phyloP scores from a whole-genome alignment of 2,888 invertebrate genomes.

The Anticlea derivata region DNA sequence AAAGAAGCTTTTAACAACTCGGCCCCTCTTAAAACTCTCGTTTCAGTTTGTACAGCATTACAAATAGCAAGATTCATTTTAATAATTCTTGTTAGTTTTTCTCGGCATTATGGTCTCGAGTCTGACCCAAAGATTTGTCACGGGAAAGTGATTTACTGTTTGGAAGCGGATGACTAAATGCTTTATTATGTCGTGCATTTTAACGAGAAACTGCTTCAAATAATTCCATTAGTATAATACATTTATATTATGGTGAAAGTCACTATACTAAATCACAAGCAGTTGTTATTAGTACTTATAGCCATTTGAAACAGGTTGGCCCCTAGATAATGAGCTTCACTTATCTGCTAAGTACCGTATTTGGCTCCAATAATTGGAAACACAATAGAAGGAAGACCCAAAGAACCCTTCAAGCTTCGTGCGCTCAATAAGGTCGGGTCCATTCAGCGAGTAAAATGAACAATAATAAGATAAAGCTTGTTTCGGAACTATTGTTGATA shows the following conservation, averaged over 20 bases:
- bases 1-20: slow-evolving; percentile 22
- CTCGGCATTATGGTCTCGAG: slow-evolving; percentile 30
- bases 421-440: slow-evolving; percentile 49
- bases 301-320: slow-evolving; percentile 14
- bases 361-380: slow-evolving; percentile 41
- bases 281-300: neutral
- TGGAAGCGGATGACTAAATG: slow-evolving; percentile 42
- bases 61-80: slow-evolving; percentile 38
- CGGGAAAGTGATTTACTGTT: slow-evolving; percentile 48
- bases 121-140: slow-evolving; percentile 43
- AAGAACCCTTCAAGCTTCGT: slow-evolving; percentile 47
- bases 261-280: neutral
- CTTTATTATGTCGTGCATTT: slow-evolving; percentile 26
- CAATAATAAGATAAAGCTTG: slow-evolving; percentile 51
- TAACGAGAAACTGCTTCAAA: slow-evolving; percentile 26
- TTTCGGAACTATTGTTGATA: slow-evolving; percentile 29
- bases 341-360: slow-evolving; percentile 35
- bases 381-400: slow-evolving; percentile 45
- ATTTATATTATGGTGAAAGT: neutral
- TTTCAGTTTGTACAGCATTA: slow-evolving; percentile 32
- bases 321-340: slow-evolving; percentile 17
- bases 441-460: slow-evolving; percentile 51
- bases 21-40: slow-evolving; percentile 21
- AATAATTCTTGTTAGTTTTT: slow-evolving; percentile 42
- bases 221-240: slow-evolving; percentile 9